A percentile compares a stretch with the other conserved stretches of the same genome.
phyloP scores from a whole-genome alignment of 2,113 vertebrate species.

The Dicaeum eximium region DNA sequence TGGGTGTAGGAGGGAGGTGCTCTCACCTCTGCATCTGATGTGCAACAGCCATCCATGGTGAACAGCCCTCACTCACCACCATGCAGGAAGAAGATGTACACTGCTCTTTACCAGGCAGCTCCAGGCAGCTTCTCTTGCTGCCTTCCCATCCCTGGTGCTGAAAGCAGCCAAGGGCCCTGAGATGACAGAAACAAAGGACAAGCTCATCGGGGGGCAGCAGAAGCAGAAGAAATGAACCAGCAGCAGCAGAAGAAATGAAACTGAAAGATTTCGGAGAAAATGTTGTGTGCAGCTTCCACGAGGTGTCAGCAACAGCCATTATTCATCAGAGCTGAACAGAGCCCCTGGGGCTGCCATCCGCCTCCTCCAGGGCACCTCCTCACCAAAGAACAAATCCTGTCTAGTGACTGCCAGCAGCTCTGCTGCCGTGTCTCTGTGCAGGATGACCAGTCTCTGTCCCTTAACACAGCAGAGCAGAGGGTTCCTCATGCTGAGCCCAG shows the following conservation, averaged over 20 bases:
- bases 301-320: slow-evolving; percentile 51
- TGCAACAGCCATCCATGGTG: neutral
- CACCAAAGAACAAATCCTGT: neutral
- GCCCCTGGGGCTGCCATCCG: neutral
- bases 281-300: neutral
- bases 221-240: neutral
- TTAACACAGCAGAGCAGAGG: neutral
- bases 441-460: neutral
- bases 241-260: neutral
- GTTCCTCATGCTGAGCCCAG: accelerated
- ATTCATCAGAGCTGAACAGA: neutral
- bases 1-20: neutral
- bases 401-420: neutral
- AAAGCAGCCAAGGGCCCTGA: neutral
- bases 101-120: neutral
- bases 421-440: accelerated
- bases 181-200: neutral
- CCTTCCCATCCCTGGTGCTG: neutral
- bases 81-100: accelerated
- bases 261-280: neutral
- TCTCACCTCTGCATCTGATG: neutral
- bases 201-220: neutral
- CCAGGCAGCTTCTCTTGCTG: neutral
- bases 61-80: neutral
- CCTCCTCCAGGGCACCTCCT: neutral